Conservation (phyloP, 2,113 vertebrate species). For the Cromileptes altivelis region DNA sequence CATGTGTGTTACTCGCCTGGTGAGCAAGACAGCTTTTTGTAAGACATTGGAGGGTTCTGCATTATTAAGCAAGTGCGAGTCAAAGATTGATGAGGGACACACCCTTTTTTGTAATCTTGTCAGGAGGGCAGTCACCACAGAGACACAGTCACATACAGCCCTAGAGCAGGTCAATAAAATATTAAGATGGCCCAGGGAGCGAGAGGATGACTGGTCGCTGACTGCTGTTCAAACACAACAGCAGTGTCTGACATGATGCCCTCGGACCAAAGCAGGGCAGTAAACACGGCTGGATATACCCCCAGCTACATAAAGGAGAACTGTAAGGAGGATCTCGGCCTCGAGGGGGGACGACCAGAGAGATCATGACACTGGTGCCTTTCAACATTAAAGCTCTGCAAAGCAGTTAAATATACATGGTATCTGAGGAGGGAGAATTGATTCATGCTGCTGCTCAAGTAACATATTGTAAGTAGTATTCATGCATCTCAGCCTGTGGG, state of each 20-base stretch:
- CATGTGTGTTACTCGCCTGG: constrained; percentile 17
- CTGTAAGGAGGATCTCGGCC: constrained; percentile 1
- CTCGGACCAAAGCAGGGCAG: background rate
- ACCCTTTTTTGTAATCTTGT: constrained; percentile 17
- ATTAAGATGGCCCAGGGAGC: constrained; percentile 44
- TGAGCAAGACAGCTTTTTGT: constrained; percentile 58
- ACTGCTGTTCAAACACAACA: constrained; percentile 56
- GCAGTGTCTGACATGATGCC: constrained; percentile 20
- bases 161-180: constrained; percentile 60
- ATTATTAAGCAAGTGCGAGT: constrained; percentile 69
- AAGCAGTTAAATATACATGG: constrained; percentile 30
- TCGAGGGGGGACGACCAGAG: background rate
- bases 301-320: background rate
- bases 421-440: constrained; percentile 27
- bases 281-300: constrained; percentile 5
- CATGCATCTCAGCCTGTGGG: constrained; percentile 63
- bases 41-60: constrained; percentile 66
- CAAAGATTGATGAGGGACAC: constrained; percentile 77
- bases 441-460: constrained; percentile 64
- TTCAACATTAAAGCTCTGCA: constrained; percentile 8
- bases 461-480: constrained; percentile 54
- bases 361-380: background rate
- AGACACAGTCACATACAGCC: constrained; percentile 43
- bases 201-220: background rate
- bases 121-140: constrained; percentile 9